Conservation (phyloP, 2,797 vertebrate species). For the Bovichtus variegatus region DNA sequence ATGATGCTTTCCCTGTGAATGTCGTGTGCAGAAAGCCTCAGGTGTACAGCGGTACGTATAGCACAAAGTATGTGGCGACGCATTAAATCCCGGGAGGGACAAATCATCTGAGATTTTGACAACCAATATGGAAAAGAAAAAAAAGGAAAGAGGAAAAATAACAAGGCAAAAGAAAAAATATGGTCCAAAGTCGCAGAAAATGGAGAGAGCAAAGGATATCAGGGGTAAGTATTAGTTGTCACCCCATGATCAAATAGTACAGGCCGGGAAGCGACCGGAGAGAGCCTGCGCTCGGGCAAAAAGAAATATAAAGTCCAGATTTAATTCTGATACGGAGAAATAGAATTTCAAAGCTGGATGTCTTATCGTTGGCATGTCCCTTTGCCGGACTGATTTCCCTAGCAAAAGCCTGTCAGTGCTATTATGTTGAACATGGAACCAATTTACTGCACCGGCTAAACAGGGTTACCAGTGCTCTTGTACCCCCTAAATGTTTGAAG, state of each 20-base stretch:
- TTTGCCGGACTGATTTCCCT: conserved; percentile 99
- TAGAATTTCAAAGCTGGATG: conserved; percentile 99
- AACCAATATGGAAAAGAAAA: conserved; percentile 85
- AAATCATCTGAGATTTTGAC: conserved; percentile 89
- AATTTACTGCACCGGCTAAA: conserved; percentile 99
- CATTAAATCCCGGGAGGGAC: conserved; percentile 74
- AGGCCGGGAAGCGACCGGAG: conserved; percentile 87
- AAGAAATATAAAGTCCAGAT: conserved; percentile 99
- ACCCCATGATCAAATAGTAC: conserved; percentile 92
- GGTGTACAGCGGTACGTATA: conserved; percentile 56
- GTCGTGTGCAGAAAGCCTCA: conserved; percentile 25
- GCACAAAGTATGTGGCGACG: conserved; percentile 39
- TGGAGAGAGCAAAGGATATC: conserved; percentile 85
- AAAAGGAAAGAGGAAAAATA: conserved; percentile 65
- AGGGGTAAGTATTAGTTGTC: conserved; percentile 94
- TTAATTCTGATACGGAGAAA: conserved; percentile 99
- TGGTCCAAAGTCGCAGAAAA: conserved; percentile 78
- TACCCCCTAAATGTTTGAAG: conserved; percentile 97
- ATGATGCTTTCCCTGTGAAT: conserved; percentile 31
- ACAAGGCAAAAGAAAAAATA: conserved; percentile 67
- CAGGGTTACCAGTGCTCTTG: conserved; percentile 94
- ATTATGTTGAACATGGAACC: conserved; percentile 99
- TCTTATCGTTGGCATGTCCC: conserved; percentile 98
- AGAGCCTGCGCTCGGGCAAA: conserved; percentile 88
- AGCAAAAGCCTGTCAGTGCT: conserved; percentile 99